Conservation (phyloP, 2,113 vertebrate genomes). For the Prionailurus bengalensis region DNA sequence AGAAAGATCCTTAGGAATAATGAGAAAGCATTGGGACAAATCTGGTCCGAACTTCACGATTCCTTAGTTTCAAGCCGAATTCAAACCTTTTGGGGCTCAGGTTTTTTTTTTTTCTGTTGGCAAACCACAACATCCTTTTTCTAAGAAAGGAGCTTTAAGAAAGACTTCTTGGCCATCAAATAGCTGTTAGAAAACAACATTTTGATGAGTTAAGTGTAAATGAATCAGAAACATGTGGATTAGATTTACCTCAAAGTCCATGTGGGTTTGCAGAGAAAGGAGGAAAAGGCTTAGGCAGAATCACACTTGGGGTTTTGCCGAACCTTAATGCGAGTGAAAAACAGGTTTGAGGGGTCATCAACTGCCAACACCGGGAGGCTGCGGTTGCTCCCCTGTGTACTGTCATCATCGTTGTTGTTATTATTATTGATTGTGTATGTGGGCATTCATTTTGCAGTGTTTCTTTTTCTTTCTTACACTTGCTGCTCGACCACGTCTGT, state of each 20-base stretch:
- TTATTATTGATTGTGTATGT: constrained; percentile 37
- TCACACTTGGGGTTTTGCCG: constrained; percentile 69
- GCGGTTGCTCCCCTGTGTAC: neutral
- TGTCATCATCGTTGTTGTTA: neutral
- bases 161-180: constrained; percentile 69
- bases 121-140: constrained; percentile 80
- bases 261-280: constrained; percentile 55
- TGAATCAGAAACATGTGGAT: constrained; percentile 83
- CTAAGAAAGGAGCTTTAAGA: constrained; percentile 73
- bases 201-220: constrained; percentile 83
- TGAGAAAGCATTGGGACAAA: constrained; percentile 34
- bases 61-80: constrained; percentile 72
- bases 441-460: neutral
- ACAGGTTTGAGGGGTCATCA: constrained; percentile 48
- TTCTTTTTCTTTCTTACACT: neutral
- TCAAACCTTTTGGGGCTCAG: constrained; percentile 59
- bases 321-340: constrained; percentile 64
- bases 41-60: constrained; percentile 39
- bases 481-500: neutral
- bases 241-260: constrained; percentile 74
- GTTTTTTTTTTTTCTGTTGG: constrained; percentile 33
- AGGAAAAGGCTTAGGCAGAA: constrained; percentile 52
- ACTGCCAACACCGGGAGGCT: constrained; percentile 27
- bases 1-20: constrained; percentile 55
- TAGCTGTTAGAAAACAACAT: constrained; percentile 76